These are phyloP conservation scores for Sprattus sprattus DNA, from an alignment of 2,113 vertebrate species.

Conservation along the genomic window DNA sequence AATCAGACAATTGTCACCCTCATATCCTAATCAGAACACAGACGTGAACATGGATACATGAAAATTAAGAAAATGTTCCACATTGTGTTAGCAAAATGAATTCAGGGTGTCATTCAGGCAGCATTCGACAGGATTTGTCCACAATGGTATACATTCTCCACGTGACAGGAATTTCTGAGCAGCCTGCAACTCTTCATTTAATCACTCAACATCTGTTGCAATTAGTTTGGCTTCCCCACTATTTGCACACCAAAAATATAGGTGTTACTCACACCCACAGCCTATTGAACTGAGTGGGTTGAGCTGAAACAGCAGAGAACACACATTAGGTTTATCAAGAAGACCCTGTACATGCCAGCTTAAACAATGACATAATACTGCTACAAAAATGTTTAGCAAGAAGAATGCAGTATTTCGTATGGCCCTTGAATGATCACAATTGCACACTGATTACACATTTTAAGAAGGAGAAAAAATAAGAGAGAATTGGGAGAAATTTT, in stretches of 20 bases:
- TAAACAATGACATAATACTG: not conserved
- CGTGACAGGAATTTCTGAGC: conserved; percentile 50
- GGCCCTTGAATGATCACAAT: not conserved
- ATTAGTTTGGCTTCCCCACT: conserved; percentile 43
- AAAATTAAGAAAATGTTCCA: not conserved
- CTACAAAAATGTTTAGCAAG: not conserved
- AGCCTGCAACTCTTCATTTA: conserved; percentile 51
- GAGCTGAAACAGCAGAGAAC: not conserved
- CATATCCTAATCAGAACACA: not conserved
- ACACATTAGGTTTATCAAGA: not conserved
- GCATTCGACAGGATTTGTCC: conserved; percentile 36
- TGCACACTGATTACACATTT: not conserved
- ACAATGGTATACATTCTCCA: conserved; percentile 41
- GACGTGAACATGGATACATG: not conserved
- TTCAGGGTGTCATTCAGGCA: conserved; percentile 33
- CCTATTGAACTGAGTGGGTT: not conserved
- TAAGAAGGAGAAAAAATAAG: not conserved
- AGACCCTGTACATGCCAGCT: not conserved
- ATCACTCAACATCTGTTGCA: conserved; percentile 53
- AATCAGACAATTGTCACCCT: not conserved
- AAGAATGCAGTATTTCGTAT: not conserved
- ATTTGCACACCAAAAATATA: not conserved
- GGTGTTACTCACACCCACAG: conserved; percentile 7
- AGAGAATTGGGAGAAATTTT: no score
- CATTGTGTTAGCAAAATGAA: conserved; percentile 41